phyloP scores from a whole-genome alignment of 2,888 invertebrate genomes.

The Heliconius charithonia region DNA sequence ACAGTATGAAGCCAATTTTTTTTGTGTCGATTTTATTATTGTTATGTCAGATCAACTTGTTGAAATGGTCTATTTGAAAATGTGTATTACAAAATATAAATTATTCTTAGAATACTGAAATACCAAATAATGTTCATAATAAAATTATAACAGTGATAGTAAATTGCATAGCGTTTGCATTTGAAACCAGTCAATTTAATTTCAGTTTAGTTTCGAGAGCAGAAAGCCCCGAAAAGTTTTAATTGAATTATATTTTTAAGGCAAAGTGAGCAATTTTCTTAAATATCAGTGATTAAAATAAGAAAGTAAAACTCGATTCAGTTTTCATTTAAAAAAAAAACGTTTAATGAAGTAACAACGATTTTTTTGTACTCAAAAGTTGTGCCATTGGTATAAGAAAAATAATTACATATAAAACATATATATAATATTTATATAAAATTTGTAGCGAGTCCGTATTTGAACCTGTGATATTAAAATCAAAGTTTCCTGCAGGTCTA shows the following conservation, averaged over 20 bases:
- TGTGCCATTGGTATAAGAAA: too few species aligned
- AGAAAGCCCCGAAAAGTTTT: conserved; percentile 1
- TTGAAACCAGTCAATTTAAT: conserved; percentile 1
- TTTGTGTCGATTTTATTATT: not conserved
- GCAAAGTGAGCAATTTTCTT: not conserved
- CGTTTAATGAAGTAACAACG: too few species aligned
- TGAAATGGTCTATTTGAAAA: too few species aligned
- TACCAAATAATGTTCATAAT: not conserved
- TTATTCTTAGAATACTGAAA: not conserved
- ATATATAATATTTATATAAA: not conserved
- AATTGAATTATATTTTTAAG: not conserved
- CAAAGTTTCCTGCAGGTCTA: not conserved
- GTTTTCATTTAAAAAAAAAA: too few species aligned
- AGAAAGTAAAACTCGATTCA: not conserved
- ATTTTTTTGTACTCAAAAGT: too few species aligned
- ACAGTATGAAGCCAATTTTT: too few species aligned
- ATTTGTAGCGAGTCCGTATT: not conserved
- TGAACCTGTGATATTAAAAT: not conserved
- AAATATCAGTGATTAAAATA: not conserved
- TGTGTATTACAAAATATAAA: not conserved
- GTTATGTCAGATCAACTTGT: not conserved
- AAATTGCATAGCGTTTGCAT: not conserved
- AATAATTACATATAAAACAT: too few species aligned
- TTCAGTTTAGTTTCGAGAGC: not conserved
- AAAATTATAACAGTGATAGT: not conserved